These are phyloP conservation scores for Hyperoplus immaculatus DNA, from an alignment of 2,797 vertebrate species.

Conservation along the genomic window DNA sequence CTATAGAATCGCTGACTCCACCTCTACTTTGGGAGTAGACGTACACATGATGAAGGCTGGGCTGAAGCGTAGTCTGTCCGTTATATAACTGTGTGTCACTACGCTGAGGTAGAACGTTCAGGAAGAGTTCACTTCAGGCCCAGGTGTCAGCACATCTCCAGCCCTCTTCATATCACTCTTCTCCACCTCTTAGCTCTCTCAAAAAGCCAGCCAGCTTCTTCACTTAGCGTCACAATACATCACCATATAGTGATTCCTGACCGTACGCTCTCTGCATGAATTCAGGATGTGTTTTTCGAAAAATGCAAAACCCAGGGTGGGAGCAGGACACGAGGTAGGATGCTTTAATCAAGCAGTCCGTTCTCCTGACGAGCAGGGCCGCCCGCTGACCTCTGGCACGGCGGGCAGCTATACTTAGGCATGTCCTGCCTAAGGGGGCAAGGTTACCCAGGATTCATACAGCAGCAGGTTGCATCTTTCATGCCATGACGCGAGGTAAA, in stretches of 20 bases:
- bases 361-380: slow-evolving; percentile 14
- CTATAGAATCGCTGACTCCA: too few relatives aligned
- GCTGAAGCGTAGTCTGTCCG: background rate
- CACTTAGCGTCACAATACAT: slow-evolving; percentile 65
- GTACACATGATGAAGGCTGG: slow-evolving; percentile 17
- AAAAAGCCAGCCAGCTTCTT: slow-evolving; percentile 44
- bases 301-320: slow-evolving; percentile 32
- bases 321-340: background rate
- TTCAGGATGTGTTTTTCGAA: slow-evolving; percentile 2
- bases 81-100: slow-evolving; percentile 19
- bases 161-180: slow-evolving; percentile 13
- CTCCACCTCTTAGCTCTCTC: slow-evolving; percentile 37
- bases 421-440: slow-evolving; percentile 57
- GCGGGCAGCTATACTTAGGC: slow-evolving; percentile 58
- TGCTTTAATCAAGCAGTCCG: slow-evolving; percentile 25
- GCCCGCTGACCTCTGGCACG: slow-evolving; percentile 50
- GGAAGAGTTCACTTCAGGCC: slow-evolving; percentile 57
- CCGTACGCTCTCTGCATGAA: slow-evolving; percentile 20
- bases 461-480: slow-evolving; percentile 74
- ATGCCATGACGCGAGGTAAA: slow-evolving; percentile 58
- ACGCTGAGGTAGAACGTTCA: slow-evolving; percentile 16
- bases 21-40: background rate
- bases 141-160: slow-evolving; percentile 50
- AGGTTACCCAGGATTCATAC: slow-evolving; percentile 74
- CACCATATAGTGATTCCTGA: slow-evolving; percentile 36